Conservation (phyloP, 2,113 vertebrate genomes). For the Dasyurus viverrinus region DNA sequence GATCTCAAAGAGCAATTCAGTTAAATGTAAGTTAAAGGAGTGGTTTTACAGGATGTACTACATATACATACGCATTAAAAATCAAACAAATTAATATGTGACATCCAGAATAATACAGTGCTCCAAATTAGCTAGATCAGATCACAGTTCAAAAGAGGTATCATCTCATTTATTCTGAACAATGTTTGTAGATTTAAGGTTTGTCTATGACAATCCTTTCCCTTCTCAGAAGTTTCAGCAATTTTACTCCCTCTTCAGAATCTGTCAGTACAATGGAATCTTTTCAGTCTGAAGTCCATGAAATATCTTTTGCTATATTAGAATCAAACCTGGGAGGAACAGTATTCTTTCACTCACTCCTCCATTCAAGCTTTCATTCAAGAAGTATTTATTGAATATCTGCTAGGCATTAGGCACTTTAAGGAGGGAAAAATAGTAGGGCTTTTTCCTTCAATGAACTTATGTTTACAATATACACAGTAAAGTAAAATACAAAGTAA, state of each 20-base stretch:
- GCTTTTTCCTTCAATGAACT: background rate
- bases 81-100: background rate
- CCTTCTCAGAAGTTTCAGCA: background rate
- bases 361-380: background rate
- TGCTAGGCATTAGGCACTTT: background rate
- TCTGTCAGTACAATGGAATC: background rate
- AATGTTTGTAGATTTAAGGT: background rate
- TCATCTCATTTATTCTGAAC: background rate
- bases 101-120: background rate
- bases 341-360: background rate
- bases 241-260: background rate
- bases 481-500: background rate
- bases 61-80: background rate
- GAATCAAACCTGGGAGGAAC: background rate
- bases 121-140: background rate
- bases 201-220: background rate
- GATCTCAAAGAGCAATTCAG: background rate
- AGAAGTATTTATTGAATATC: background rate
- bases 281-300: background rate
- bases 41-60: background rate
- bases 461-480: background rate
- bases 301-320: background rate
- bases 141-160: background rate
- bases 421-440: background rate
- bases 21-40: background rate